Percentiles rank a stretch among this genome's conserved stretches.
These are phyloP conservation scores for Nudaria mundana DNA, from an alignment of 2,888 invertebrate species.

Conservation along the genomic window DNA sequence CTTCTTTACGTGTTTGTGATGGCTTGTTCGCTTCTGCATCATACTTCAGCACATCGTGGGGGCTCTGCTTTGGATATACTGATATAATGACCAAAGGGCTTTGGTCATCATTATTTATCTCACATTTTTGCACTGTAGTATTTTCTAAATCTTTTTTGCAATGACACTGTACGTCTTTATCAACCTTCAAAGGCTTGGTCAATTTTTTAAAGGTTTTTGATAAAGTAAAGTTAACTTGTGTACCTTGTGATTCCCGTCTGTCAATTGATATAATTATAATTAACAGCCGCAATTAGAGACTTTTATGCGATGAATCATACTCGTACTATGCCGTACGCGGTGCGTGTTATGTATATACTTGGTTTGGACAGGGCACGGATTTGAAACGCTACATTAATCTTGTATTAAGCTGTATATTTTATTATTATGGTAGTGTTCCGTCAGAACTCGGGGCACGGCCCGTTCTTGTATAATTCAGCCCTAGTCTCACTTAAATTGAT, in stretches of 20 bases:
- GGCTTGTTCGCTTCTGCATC: not conserved
- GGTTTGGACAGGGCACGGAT: too few relatives aligned
- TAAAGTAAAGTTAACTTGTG: constrained; percentile 53
- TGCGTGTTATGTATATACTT: too few relatives aligned
- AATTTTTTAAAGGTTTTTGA: constrained; percentile 16
- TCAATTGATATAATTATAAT: too few relatives aligned
- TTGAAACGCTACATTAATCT: too few relatives aligned
- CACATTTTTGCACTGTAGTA: constrained; percentile 13
- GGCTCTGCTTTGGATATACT: constrained; percentile 56
- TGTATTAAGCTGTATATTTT: too few relatives aligned
- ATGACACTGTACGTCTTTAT: constrained; percentile 46
- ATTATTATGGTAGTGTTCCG: too few relatives aligned
- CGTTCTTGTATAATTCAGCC: too few relatives aligned
- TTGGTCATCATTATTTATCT: constrained; percentile 19
- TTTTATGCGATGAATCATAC: too few relatives aligned
- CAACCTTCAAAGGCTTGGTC: constrained; percentile 14
- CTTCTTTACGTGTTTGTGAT: not conserved
- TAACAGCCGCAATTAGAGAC: too few relatives aligned
- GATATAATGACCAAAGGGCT: constrained; percentile 69
- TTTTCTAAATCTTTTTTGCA: constrained; percentile 27
- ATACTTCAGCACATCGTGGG: constrained; percentile 17
- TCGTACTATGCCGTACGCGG: too few relatives aligned
- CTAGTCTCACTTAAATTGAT: too few relatives aligned
- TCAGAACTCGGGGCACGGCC: too few relatives aligned
- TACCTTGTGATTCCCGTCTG: constrained; percentile 46